Conservation (phyloP, 2,113 vertebrate genomes). For the Muntiacus reevesi region DNA sequence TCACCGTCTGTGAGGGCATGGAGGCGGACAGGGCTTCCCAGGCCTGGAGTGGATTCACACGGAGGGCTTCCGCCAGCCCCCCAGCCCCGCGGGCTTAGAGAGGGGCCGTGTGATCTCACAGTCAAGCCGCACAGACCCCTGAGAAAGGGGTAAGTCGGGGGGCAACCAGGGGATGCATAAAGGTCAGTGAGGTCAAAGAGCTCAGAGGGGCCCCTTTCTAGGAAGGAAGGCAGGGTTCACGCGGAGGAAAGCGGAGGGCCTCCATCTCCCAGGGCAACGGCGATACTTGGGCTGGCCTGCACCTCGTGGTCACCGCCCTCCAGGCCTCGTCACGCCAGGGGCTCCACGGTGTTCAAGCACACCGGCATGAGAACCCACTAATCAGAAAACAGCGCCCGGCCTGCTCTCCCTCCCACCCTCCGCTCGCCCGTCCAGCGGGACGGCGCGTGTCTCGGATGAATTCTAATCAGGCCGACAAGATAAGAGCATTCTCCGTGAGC, state of each 20-base stretch:
- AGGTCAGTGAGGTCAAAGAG: background rate
- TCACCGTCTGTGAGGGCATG: rapidly evolving
- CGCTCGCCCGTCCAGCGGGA: background rate
- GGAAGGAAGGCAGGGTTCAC: background rate
- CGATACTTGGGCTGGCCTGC: rapidly evolving
- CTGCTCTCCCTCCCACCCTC: background rate
- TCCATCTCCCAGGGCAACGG: rapidly evolving
- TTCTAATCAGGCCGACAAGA: background rate
- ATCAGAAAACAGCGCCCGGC: background rate
- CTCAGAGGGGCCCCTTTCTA: background rate
- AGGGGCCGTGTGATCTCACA: rapidly evolving
- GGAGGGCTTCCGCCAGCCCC: rapidly evolving
- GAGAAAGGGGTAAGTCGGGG: background rate
- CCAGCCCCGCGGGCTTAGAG: rapidly evolving
- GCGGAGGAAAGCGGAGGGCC: background rate
- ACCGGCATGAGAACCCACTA: rapidly evolving
- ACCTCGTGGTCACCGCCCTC: rapidly evolving
- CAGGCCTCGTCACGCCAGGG: rapidly evolving
- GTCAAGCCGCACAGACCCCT: too few relatives aligned
- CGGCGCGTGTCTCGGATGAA: background rate
- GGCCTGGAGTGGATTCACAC: rapidly evolving
- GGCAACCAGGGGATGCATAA: rapidly evolving
- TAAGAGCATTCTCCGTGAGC: conserved; percentile 30
- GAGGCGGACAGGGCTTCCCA: background rate
- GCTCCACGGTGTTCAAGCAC: rapidly evolving